These are phyloP conservation scores for Caenorhabditis imperialis DNA, from an alignment of 2,888 invertebrate genomes.

Conservation along the genomic window DNA sequence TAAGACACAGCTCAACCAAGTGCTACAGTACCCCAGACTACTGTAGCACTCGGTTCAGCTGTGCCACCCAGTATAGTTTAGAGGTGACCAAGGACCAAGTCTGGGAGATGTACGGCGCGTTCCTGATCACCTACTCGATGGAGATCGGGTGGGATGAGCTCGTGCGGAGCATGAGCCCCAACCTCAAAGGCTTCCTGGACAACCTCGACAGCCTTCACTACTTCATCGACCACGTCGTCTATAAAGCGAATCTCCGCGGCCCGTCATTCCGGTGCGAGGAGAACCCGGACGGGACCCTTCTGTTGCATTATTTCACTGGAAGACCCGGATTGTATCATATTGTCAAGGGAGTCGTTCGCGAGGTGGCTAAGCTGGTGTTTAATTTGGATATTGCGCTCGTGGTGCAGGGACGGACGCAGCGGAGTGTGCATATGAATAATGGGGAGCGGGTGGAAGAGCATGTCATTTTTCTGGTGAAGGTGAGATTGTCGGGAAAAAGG, in stretches of 20 bases:
- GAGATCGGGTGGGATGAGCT: conserved; percentile 75
- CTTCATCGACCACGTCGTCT: conserved; percentile 74
- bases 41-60: no score
- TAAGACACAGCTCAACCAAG: not conserved
- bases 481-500: no score
- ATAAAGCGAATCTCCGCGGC: conserved; percentile 69
- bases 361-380: conserved; percentile 93
- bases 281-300: conserved; percentile 89
- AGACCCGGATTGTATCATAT: conserved; percentile 93
- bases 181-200: conserved; percentile 87
- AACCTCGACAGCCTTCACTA: conserved; percentile 92
- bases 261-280: conserved; percentile 95
- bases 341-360: conserved; percentile 93
- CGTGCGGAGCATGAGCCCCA: conserved; percentile 70
- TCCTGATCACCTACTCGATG: conserved; percentile 73
- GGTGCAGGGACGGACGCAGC: conserved; percentile 87
- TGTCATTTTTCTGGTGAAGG: conserved; percentile 61
- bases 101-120: conserved; percentile 74
- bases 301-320: conserved; percentile 95
- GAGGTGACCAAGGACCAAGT: conserved; percentile 69
- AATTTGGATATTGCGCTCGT: conserved; percentile 92
- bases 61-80: no score
- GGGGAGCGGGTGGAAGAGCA: conserved; percentile 71
- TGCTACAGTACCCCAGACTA: no score
- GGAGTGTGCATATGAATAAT: conserved; percentile 78